Percentiles rank a stretch among this genome's conserved stretches.
phyloP scores from a whole-genome alignment of 2,797 vertebrate genomes.

The Falco berigora region DNA sequence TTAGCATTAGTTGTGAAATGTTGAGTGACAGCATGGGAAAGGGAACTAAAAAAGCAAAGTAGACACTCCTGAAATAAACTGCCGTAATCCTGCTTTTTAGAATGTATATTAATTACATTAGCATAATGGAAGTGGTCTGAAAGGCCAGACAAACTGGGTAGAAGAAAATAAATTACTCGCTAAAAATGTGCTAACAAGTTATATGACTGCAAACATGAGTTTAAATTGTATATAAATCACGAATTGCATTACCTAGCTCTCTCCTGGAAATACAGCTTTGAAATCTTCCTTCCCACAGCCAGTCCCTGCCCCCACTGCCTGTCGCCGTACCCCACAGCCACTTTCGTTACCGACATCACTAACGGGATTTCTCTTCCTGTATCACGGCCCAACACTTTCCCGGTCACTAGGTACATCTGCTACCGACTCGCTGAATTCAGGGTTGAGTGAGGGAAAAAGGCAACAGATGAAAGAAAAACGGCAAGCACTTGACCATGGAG shows the following conservation, averaged over 20 bases:
- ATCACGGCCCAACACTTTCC: background rate
- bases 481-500: background rate
- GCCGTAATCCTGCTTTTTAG: background rate
- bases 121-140: background rate
- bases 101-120: constrained; percentile 27
- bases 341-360: accelerated
- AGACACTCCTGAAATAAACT: constrained; percentile 7
- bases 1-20: background rate
- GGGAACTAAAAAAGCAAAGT: background rate
- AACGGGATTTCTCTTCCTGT: background rate
- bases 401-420: background rate
- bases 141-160: background rate
- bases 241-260: background rate
- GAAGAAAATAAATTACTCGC: background rate
- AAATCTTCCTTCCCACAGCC: background rate
- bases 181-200: background rate
- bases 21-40: background rate
- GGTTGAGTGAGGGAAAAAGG: background rate
- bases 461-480: background rate
- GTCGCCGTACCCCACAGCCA: background rate
- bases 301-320: background rate
- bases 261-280: background rate
- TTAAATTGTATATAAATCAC: background rate
- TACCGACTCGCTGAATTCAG: background rate
- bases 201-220: background rate